These are phyloP conservation scores for Herminia tarsipennalis DNA, from an alignment of 2,888 invertebrate genomes.

Conservation along the genomic window DNA sequence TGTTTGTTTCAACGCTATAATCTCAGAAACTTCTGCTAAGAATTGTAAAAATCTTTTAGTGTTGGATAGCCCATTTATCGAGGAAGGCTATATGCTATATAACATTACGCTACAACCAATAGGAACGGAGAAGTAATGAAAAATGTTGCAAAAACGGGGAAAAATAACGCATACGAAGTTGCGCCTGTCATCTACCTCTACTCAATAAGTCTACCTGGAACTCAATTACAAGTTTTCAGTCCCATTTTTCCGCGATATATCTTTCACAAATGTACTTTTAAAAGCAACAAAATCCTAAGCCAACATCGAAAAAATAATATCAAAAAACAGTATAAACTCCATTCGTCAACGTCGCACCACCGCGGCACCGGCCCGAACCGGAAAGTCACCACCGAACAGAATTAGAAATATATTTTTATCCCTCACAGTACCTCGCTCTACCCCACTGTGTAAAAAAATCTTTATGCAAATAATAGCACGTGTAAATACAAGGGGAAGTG, in stretches of 20 bases:
- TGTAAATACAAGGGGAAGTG: constrained; percentile 78
- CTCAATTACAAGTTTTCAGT: background rate
- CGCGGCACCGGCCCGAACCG: constrained; percentile 66
- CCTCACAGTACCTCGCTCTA: constrained; percentile 66
- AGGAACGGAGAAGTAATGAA: too few species aligned
- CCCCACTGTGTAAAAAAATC: constrained; percentile 67
- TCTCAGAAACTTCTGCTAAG: too few species aligned
- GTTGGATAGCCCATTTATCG: too few species aligned
- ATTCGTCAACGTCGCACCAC: constrained; percentile 77
- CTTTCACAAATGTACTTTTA: constrained; percentile 6
- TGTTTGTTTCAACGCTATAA: too few species aligned
- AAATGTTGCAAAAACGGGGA: too few species aligned
- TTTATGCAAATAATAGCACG: constrained; percentile 84
- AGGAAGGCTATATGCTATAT: too few species aligned
- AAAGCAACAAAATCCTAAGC: constrained; percentile 16
- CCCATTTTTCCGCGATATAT: background rate
- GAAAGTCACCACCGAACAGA: constrained; percentile 75
- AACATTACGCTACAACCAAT: too few species aligned
- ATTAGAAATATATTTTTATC: constrained; percentile 84
- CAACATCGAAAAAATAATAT: constrained; percentile 56
- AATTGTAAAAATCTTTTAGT: too few species aligned
- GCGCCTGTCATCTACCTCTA: too few species aligned
- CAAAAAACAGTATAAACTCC: constrained; percentile 68
- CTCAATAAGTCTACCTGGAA: background rate
- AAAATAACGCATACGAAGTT: too few species aligned